These are phyloP conservation scores for Indri indri DNA, from an alignment of 2,113 vertebrate species.

Conservation along the genomic window DNA sequence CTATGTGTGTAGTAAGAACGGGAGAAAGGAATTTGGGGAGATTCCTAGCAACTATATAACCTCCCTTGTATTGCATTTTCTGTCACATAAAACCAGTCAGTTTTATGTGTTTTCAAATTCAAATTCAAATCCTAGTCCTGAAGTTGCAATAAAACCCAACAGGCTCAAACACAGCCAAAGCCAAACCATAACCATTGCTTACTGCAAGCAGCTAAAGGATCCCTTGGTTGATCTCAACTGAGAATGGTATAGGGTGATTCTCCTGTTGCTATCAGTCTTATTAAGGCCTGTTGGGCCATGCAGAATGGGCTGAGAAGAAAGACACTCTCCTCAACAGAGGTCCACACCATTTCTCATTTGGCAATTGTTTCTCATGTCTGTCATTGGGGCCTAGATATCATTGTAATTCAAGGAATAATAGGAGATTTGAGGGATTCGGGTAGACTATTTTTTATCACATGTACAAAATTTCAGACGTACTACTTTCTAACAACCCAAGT, in stretches of 20 bases:
- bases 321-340: not conserved
- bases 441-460: not conserved
- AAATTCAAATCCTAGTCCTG: conserved; percentile 17
- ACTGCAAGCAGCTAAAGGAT: not conserved
- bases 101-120: not conserved
- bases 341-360: not conserved
- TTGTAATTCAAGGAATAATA: conserved; percentile 3
- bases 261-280: not conserved
- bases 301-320: not conserved
- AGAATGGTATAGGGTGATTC: not conserved
- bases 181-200: not conserved
- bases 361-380: not conserved
- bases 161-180: not conserved
- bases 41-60: not conserved
- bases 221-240: not conserved
- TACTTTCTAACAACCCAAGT: conserved; percentile 44
- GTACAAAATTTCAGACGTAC: not conserved
- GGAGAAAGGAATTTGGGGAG: not conserved
- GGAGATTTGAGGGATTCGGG: not conserved
- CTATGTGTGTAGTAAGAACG: not conserved
- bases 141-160: not conserved
- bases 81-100: not conserved
- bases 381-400: not conserved
- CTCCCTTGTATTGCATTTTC: not conserved
- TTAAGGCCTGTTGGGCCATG: not conserved